Percentiles rank a stretch among this genome's conserved stretches.
phyloP scores from a whole-genome alignment of 1,140 invertebrate genomes.

The Paraescarpia echinospica region DNA sequence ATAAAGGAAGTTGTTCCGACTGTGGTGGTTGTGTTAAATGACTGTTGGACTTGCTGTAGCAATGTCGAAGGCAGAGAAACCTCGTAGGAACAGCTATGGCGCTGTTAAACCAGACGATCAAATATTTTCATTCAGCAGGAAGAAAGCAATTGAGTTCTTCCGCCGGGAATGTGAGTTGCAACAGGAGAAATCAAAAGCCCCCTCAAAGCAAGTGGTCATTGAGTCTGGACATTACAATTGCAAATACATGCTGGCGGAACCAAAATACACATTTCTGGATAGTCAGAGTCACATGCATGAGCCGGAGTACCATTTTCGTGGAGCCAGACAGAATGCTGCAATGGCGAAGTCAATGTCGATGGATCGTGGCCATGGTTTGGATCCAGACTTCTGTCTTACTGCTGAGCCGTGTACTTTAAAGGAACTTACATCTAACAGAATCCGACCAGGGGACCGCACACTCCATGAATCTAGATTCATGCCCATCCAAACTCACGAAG shows the following conservation, averaged over 20 bases:
- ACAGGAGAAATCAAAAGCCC: neutral
- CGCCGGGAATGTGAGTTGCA: neutral
- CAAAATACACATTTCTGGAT: neutral
- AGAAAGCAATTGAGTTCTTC: neutral
- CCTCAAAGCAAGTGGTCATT: neutral
- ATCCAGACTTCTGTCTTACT: neutral
- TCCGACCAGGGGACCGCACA: neutral
- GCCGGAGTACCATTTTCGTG: neutral
- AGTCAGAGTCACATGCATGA: neutral
- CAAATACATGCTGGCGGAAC: neutral
- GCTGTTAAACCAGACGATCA: neutral
- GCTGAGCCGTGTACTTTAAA: neutral
- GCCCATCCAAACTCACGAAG: neutral
- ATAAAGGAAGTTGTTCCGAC: neutral
- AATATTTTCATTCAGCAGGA: neutral
- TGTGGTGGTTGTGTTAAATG: neutral
- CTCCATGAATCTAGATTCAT: neutral
- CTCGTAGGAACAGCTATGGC: neutral
- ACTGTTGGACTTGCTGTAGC: neutral
- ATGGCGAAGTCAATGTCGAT: neutral
- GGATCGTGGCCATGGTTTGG: neutral
- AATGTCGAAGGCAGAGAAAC: neutral
- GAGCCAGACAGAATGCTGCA: neutral
- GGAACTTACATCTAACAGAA: neutral
- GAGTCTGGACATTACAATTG: neutral